Evolutionary conservation across 2,888 invertebrate species (phyloP).

Genomic region (Chrysotoxum bicinctum): DNA sequence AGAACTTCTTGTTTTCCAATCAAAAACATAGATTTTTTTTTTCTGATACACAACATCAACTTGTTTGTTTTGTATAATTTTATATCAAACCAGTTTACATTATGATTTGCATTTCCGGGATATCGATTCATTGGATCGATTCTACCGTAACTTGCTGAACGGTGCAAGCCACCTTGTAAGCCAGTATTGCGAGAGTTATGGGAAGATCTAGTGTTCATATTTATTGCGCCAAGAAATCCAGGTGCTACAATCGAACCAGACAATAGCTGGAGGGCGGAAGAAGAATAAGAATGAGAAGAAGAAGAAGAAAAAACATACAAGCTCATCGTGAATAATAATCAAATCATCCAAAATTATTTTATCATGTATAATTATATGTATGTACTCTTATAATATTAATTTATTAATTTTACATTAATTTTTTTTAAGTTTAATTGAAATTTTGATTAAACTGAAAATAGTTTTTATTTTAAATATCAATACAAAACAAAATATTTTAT

Average conservation of each 20-base stretch:
- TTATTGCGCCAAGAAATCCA: slow-evolving; percentile 79
- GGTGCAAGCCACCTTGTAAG: slow-evolving; percentile 73
- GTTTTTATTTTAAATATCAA: neutral
- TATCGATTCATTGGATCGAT: slow-evolving; percentile 68
- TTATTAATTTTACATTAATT: slow-evolving; percentile 6
- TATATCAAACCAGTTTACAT: slow-evolving; percentile 73
- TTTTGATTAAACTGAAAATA: neutral
- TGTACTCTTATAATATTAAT: slow-evolving; percentile 65
- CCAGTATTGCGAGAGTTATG: slow-evolving; percentile 76
- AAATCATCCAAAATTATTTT: neutral
- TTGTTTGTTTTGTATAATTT: slow-evolving; percentile 35
- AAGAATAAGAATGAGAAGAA: slow-evolving; percentile 57
- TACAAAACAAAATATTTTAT: no score
- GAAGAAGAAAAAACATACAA: slow-evolving; percentile 71
- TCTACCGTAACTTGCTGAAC: slow-evolving; percentile 65
- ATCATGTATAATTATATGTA: slow-evolving; percentile 69
- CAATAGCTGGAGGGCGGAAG: slow-evolving; percentile 76
- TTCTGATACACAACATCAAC: slow-evolving; percentile 65
- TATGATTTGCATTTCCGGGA: slow-evolving; percentile 71
- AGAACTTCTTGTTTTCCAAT: slow-evolving; percentile 40
- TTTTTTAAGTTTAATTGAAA: neutral
- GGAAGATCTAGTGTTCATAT: slow-evolving; percentile 78
- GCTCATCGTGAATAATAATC: slow-evolving; percentile 54
- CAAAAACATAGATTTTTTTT: slow-evolving; percentile 51
- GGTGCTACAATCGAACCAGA: slow-evolving; percentile 81